These are phyloP conservation scores for Liopterus haemorrhoidalis DNA, from an alignment of 2,888 invertebrate species.

Conservation along the genomic window DNA sequence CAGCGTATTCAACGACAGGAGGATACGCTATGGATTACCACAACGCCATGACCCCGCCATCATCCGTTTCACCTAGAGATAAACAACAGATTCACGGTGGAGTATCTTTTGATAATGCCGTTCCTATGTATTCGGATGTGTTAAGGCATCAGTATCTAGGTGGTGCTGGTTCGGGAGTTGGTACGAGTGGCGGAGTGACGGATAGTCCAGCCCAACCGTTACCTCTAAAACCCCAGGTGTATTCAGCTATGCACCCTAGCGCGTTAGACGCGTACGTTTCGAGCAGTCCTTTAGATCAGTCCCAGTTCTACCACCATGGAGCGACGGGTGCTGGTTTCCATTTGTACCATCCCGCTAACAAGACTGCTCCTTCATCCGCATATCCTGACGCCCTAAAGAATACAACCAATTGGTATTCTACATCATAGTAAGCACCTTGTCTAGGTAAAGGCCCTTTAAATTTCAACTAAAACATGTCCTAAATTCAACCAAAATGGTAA, in stretches of 20 bases:
- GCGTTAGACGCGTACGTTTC: slow-evolving; percentile 51
- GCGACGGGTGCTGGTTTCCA: slow-evolving; percentile 72
- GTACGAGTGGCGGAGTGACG: slow-evolving; percentile 52
- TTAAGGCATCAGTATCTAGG: slow-evolving; percentile 60
- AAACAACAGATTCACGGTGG: slow-evolving; percentile 58
- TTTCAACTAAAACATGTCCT: too few relatives aligned
- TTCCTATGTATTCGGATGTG: slow-evolving; percentile 47
- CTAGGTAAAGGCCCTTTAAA: slow-evolving; percentile 4
- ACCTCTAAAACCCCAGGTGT: slow-evolving; percentile 86
- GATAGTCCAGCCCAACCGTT: slow-evolving; percentile 60
- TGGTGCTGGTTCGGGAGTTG: slow-evolving; percentile 41
- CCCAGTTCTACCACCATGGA: slow-evolving; percentile 77
- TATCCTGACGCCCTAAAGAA: slow-evolving; percentile 19
- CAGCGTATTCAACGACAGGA: slow-evolving; percentile 41
- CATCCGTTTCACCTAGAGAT: slow-evolving; percentile 92
- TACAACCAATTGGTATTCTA: slow-evolving; percentile 44
- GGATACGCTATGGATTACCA: slow-evolving; percentile 74
- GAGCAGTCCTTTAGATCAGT: slow-evolving; percentile 62
- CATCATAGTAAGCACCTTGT: slow-evolving; percentile 41
- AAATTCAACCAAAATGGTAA: too few relatives aligned
- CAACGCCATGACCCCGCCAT: slow-evolving; percentile 93
- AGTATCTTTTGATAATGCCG: slow-evolving; percentile 49
- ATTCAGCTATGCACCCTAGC: slow-evolving; percentile 59
- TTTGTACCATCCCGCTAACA: slow-evolving; percentile 70
- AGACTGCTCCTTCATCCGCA: slow-evolving; percentile 42